These are phyloP conservation scores for Toxotes lorentzi DNA, from an alignment of 2,797 vertebrate species.

Conservation along the genomic window DNA sequence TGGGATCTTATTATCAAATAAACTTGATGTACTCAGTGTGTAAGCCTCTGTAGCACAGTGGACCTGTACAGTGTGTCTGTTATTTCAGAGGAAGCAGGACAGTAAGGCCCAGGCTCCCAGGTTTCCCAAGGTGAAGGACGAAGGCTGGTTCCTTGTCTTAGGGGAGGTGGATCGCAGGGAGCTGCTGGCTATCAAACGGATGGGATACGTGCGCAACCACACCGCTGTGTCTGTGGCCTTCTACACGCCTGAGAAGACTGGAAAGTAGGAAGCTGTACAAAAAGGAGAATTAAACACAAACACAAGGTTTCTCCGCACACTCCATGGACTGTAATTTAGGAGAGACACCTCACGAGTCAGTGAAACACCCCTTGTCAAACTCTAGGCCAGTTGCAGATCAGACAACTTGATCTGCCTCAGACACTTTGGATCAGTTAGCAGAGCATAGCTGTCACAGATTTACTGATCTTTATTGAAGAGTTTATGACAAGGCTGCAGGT, in stretches of 20 bases:
- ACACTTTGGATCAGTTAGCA: background rate
- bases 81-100: constrained; percentile 91
- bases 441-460: background rate
- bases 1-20: background rate
- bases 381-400: background rate
- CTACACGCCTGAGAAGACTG: constrained; percentile 92
- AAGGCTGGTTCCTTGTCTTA: constrained; percentile 96
- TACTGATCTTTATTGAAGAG: background rate
- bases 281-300: background rate
- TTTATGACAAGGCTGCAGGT: background rate
- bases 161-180: constrained; percentile 95
- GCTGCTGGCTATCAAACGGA: constrained; percentile 93
- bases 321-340: too few relatives aligned
- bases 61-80: constrained; percentile 26
- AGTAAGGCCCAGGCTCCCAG: constrained; percentile 91
- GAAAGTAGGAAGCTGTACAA: constrained; percentile 86
- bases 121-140: constrained; percentile 96
- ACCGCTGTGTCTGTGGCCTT: constrained; percentile 90
- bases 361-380: background rate
- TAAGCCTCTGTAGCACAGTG: background rate
- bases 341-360: background rate
- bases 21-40: background rate
- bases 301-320: background rate
- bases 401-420: too few relatives aligned
- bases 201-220: constrained; percentile 89